Evolutionary conservation across 1,140 invertebrate genomes (phyloP), one percentile per base, ranked within the genome.

Genomic region (Carposina sasakii): DNA sequence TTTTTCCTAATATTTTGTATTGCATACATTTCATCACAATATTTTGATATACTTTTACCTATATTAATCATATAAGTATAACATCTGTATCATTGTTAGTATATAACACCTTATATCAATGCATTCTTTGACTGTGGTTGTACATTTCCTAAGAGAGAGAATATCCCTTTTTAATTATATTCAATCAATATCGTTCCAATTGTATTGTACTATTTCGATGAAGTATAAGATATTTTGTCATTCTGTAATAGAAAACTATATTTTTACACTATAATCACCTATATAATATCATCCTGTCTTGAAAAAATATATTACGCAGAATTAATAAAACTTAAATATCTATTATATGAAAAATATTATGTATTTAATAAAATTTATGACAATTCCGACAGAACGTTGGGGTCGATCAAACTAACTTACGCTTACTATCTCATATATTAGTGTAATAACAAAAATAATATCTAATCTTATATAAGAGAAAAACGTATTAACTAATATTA

Each of bases 401-500:
- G 49, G 58, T 61, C 51, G 65, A 63, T 70, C 58, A 63, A 62
- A 71, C 60, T 65, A 67, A 66, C 71, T 76, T 82, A 82, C 78
- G 76, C 78, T 82, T 82, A 82, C 69, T 82, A 82, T 74, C 75
- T 75, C 64, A 63, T n/a, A 77, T 78, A 78, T 72, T 55, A 70
- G 76, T 74, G 67, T 68, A n/a, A n/a, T 72, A 69, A 69, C 64
- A 63, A 63, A 71, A n/a, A 54, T 31, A 48, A 47, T 56, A 51
- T 52, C 54, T 66, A 67, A 67, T 73, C 70, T 56, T 76, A 67
- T 60, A 43, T 76, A 76, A 76, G 63, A 64, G 55, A 71, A 40
- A 65, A 58, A 67, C 59, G 52, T 70, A 74, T 63, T 63, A 60
- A 63, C 52, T 68, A 66, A 58, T 62, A 62, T 71, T 60, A 63